Conservation (phyloP, 2,113 vertebrate genomes). For the Microcebus jonahi region DNA sequence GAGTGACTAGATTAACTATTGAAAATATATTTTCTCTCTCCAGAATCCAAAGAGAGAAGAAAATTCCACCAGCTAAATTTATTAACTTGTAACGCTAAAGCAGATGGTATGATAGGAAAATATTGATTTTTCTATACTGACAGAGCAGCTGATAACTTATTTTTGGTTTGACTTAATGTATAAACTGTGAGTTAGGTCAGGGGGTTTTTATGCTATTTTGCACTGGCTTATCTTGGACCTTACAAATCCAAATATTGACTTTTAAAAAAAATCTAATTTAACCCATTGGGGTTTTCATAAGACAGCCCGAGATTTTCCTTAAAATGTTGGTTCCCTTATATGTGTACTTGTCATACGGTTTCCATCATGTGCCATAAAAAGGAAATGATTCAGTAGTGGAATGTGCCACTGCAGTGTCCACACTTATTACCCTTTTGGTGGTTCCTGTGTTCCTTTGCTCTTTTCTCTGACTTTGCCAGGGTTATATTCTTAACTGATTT, state of each 20-base stretch:
- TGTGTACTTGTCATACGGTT: background rate
- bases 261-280: constrained; percentile 42
- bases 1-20: constrained; percentile 79
- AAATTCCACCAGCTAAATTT: constrained; percentile 76
- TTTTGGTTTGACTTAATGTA: constrained; percentile 76
- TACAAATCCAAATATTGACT: constrained; percentile 70
- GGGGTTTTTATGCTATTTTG: constrained; percentile 77
- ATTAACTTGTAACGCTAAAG: constrained; percentile 76
- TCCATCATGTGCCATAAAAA: background rate
- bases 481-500: background rate
- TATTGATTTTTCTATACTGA: constrained; percentile 78
- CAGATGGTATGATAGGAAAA: constrained; percentile 80
- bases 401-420: background rate
- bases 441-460: background rate
- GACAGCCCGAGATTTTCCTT: constrained; percentile 35
- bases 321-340: background rate
- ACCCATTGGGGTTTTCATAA: constrained; percentile 38
- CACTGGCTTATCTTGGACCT: constrained; percentile 72
- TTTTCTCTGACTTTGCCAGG: background rate
- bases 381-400: background rate
- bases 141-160: constrained; percentile 77
- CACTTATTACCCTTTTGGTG: background rate
- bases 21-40: constrained; percentile 79
- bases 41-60: constrained; percentile 73
- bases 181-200: constrained; percentile 75